Evolutionary conservation across 2,888 invertebrate species (phyloP), one percentile per base, ranked within the genome.

Genomic region (Cephus nigrinus): DNA sequence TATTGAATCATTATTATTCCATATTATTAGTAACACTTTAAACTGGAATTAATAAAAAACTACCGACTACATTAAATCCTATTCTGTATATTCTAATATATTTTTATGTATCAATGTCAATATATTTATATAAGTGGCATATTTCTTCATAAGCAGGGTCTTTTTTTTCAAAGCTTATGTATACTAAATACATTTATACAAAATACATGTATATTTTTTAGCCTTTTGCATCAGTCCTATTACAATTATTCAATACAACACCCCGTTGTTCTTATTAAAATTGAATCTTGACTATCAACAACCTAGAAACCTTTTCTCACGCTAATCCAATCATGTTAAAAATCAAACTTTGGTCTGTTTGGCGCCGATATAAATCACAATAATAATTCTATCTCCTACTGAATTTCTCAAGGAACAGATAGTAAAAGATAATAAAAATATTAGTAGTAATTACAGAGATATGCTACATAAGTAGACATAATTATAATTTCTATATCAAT

Each of bases 191-290:
- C 76, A 55, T 55, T 55, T 23, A 55, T 55, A 55, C 9, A 55
- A 55, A 55, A 55, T 55, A 55, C 23, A 55, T 55, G 40, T 40
- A 15, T 40, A 40, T 2, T 9, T 55, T 23, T 55, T 55, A 55
- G 55, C 55, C 55, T 55, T 55, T 23, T 55, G 55, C 55, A 55
- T 55, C 55, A 55, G 55, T 55, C 55, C 55, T 55, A 55, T 55
- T 55, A 55, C 9, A 55, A 23, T 73, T 76, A 78, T n/a, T 76
- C 78, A 72, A 69, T 83, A 84, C 82, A 9, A 76, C 35, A 32
- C 71, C 79, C 4, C 76, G 79, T 75, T 80, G 80, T 76, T 74
- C 1, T n/a, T 73, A 23, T 55, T 55, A 9, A 55, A 15, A 55
- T 55, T 23, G 23, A 55, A 55, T 55, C 55, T 55, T 55, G 55